Evolutionary conservation across 2,113 vertebrate genomes (phyloP), one percentile per base, ranked within the genome.

Genomic region (Bubo scandiacus): DNA sequence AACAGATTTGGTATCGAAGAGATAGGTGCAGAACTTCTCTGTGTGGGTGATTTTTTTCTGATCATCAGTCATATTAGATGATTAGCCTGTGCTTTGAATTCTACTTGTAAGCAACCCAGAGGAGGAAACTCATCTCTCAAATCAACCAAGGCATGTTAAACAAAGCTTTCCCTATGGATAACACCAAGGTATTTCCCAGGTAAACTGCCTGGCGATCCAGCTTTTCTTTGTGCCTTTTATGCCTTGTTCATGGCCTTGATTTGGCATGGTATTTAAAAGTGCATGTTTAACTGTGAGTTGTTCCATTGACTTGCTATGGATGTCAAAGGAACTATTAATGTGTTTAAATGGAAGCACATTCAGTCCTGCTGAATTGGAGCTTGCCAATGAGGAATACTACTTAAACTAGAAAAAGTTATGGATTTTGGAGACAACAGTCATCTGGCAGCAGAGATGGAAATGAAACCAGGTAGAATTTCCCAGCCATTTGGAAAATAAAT

Each of bases 381-480:
- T 86, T 96, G 91, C 95, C 92, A 94, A 34, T 54, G 84, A 86
- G 66, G 32, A 95, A 85, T 90, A 91, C 62, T 92, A 68, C 92
- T 96, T 91, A 90, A 85, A 94, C 45, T 30, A 81, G 57, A 75
- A 94, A 81, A 85, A 94, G 83, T 68, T 92, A 94, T 1, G 9
- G 81, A 85, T 95, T 95, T 94, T 97, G 94, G 92, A 97, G 94
- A 58, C 85, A 81, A 78, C 55, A 91, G 79, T 86, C 65, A 40
- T 97, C 93, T 97, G 95, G 94, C 96, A 97, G 92, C 79, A 63
- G 87, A 72, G 86, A 90, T 96, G 97, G 96, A 97, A 96, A 95
- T 45, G 72, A 91, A 96, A 96, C 32, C 84, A 96, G 92, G 95
- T 97, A 92, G 95, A 95, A 79, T 88, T 96, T 91, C 74, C 81